Percentiles rank a stretch among this genome's conserved stretches.
Conservation (phyloP, 2,113 vertebrate genomes). For the Microtus richardsoni region DNA sequence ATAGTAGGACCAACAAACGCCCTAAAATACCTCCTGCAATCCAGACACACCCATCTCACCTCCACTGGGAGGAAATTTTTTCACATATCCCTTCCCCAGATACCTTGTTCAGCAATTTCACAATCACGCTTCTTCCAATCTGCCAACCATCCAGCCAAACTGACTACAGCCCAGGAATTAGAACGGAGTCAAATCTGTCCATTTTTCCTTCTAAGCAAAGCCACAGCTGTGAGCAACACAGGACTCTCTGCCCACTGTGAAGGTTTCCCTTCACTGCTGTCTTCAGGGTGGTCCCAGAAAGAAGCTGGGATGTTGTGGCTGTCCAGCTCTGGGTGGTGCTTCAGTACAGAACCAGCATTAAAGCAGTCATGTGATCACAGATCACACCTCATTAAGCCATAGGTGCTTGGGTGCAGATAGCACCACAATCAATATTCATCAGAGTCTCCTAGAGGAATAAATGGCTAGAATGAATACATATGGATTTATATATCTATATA, state of each 20-base stretch:
- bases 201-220: background rate
- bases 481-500: background rate
- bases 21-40: background rate
- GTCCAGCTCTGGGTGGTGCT: background rate
- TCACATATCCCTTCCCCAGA: background rate
- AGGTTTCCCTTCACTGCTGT: background rate
- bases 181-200: background rate
- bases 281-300: background rate
- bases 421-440: background rate
- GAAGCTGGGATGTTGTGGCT: background rate
- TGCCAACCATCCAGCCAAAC: background rate
- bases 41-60: background rate
- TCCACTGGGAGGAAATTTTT: background rate
- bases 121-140: background rate
- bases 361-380: background rate
- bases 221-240: background rate
- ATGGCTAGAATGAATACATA: background rate
- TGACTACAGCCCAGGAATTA: background rate
- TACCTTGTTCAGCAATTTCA: background rate
- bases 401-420: background rate
- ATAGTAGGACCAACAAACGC: background rate
- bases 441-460: background rate
- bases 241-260: background rate
- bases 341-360: background rate
- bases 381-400: background rate